phyloP scores from a whole-genome alignment of 1,140 invertebrate genomes.

The Patella vulgata region DNA sequence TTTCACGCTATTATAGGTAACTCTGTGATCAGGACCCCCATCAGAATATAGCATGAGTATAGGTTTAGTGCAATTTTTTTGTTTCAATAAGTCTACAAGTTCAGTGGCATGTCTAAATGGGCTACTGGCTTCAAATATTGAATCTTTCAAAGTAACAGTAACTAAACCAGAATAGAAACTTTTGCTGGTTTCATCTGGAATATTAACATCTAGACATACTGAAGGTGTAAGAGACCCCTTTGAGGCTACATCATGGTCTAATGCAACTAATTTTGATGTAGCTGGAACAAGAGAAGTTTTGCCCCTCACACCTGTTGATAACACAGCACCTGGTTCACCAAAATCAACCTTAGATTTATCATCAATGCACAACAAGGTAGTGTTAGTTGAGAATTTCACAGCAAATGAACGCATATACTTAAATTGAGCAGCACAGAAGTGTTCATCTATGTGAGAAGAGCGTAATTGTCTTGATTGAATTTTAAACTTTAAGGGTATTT shows the following conservation, averaged over 20 bases:
- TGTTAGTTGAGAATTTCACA: constrained; percentile 16
- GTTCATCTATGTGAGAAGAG: constrained; percentile 20
- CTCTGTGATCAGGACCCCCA: constrained; percentile 37
- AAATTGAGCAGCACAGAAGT: constrained; percentile 13
- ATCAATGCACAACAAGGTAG: constrained; percentile 13
- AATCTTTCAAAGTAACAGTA: constrained; percentile 37
- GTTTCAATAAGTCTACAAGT: constrained; percentile 2
- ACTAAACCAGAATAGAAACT: constrained; percentile 32
- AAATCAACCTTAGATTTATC: constrained; percentile 37
- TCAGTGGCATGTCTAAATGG: constrained; percentile 25
- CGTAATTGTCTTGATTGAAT: constrained; percentile 29
- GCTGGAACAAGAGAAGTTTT: constrained; percentile 19
- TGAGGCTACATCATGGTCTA: constrained; percentile 31
- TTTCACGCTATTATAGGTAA: constrained; percentile 29
- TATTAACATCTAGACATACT: constrained; percentile 22
- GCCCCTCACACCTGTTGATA: constrained; percentile 24
- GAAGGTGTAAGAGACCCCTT: constrained; percentile 23
- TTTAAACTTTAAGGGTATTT: constrained; percentile 26
- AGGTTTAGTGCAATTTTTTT: not conserved
- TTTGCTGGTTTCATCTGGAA: constrained; percentile 19
- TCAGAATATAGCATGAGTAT: constrained; percentile 30
- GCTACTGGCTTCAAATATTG: constrained; percentile 25
- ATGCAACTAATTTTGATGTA: constrained; percentile 4
- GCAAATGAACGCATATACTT: constrained; percentile 23
- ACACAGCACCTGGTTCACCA: constrained; percentile 26